These are phyloP conservation scores for Agonum fuliginosum DNA, from an alignment of 2,888 invertebrate genomes.

Conservation along the genomic window DNA sequence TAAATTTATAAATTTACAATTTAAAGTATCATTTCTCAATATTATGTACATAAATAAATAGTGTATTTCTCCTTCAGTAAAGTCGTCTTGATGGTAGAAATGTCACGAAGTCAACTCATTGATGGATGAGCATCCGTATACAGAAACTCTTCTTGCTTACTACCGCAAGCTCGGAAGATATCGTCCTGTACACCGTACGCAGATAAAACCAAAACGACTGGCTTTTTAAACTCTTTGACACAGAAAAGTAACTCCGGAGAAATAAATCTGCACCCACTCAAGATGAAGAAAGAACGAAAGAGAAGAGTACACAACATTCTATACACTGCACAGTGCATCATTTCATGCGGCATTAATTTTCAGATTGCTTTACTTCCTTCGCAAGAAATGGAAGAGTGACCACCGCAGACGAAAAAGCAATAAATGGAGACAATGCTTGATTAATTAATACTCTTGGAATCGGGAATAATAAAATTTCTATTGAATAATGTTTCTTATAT, in stretches of 20 bases:
- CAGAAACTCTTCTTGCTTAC: conserved; percentile 28
- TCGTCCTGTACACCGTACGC: background rate
- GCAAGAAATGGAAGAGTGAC: background rate
- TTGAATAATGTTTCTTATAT: too few species aligned
- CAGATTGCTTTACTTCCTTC: too few species aligned
- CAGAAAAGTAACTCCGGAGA: background rate
- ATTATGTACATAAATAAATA: too few species aligned
- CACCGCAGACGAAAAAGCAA: background rate
- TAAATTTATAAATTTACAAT: too few species aligned
- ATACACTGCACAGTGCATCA: too few species aligned
- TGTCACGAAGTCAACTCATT: background rate
- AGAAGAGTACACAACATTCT: too few species aligned
- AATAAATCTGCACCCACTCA: background rate
- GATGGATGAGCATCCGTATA: conserved; percentile 8
- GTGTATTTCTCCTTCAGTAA: too few species aligned
- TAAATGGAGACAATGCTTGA: background rate
- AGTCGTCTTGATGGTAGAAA: conserved; percentile 2
- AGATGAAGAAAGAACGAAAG: background rate
- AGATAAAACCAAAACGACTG: conserved; percentile 15
- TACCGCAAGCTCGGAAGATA: background rate
- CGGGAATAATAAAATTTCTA: too few species aligned
- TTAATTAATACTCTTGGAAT: background rate
- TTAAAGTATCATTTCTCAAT: too few species aligned
- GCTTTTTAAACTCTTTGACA: conserved; percentile 13
- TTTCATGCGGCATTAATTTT: background rate